Base-by-base conservation (phyloP, 2,888 invertebrate genomes). In the Anthophora plumipes region DNA sequence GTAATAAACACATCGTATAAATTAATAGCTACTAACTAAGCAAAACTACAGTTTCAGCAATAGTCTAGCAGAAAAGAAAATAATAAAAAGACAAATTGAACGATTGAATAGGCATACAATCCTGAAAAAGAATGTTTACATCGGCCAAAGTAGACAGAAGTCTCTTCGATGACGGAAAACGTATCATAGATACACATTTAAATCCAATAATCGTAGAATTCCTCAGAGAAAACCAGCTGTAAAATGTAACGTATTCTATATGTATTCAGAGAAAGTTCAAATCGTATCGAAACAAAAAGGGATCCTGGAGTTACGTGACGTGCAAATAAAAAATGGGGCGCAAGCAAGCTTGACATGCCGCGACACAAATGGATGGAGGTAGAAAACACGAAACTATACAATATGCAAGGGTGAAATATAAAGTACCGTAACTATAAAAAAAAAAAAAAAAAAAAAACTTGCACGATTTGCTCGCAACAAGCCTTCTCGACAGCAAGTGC, bases 291-390 rank as follows among this genome's bases (percentile, higher is more conserved):
- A 80, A 25, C 39, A 68, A 54, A 39, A 57, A 22, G 31, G 43
- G 52, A 72, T 54, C 41, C 57, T 69, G 77, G 67, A 73, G 75
- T 20, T 31, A 57, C 81, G 82, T 81, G 74, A 76, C 90, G 90
- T 91, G 91, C 91, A 90, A n/a, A 14, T 17, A 41, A 41, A 60
- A 83, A 61, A 25, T 25, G 79, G 76, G 46, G 85, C 81, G 85
- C 89, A 90, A 90, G 89, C 89, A 90, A 89, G 89, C 88, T 80
- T 67, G 77, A 59, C 87, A 87, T 86, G 85, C 87, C 74, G 63
- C 59, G 77, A 50, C 74, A 59, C 61, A 31, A 67, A 31, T 31
- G 31, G 31, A 31, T 31, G 31, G 37, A 17, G 61, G 75, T 57
- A 74, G 60, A 60, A 66, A 31, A 31, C 41, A 69, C 57, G 68